Conservation (phyloP, 2,888 invertebrate genomes). For the Nysson spinosus region DNA sequence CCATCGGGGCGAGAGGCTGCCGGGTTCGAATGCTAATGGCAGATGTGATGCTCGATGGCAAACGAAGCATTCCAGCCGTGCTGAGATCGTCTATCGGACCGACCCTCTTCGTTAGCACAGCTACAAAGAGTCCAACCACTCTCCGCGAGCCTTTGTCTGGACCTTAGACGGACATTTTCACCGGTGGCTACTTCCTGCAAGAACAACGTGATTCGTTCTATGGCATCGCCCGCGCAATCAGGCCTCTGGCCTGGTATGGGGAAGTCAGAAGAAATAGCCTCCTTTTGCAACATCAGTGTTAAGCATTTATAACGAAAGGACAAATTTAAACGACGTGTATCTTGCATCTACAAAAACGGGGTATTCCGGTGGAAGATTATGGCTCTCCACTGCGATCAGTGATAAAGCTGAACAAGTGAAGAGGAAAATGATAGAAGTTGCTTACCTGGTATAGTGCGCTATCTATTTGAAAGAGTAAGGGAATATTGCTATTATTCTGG, state of each 20-base stretch:
- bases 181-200: constrained; percentile 38
- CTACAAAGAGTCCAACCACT: constrained; percentile 30
- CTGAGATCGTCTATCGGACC: constrained; percentile 69
- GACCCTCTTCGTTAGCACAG: constrained; percentile 67
- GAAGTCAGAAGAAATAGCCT: too few species aligned
- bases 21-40: constrained; percentile 69
- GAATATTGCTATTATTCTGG: too few species aligned
- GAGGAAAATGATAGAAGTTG: too few species aligned
- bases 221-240: constrained; percentile 23
- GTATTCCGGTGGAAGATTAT: too few species aligned
- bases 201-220: constrained; percentile 39
- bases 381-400: too few species aligned
- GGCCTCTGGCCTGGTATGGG: constrained; percentile 36
- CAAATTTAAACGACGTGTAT: too few species aligned
- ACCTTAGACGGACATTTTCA: constrained; percentile 36
- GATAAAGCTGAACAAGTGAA: too few species aligned
- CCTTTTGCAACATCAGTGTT: too few species aligned
- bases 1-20: constrained; percentile 48
- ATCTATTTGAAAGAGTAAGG: too few species aligned
- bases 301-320: too few species aligned
- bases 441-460: too few species aligned
- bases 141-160: constrained; percentile 40
- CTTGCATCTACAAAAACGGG: too few species aligned
- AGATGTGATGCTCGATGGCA: constrained; percentile 71
- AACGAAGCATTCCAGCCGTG: constrained; percentile 70